These are phyloP conservation scores for Taxidea taxus DNA, from an alignment of 2,113 vertebrate species.

Conservation along the genomic window DNA sequence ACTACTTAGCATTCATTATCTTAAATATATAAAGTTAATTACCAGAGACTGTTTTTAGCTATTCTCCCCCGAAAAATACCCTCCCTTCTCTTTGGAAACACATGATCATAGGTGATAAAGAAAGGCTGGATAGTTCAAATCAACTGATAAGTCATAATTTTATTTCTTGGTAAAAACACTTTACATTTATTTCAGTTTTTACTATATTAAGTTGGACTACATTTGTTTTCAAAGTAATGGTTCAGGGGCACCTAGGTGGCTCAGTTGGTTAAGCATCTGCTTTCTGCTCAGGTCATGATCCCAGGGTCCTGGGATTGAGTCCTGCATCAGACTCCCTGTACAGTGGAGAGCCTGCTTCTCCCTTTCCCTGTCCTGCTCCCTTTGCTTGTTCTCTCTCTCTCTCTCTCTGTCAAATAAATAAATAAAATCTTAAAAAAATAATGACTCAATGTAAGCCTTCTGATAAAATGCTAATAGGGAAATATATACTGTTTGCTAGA, in stretches of 20 bases:
- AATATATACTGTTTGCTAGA: neutral
- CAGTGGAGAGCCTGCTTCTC: too few species aligned
- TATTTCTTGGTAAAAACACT: neutral
- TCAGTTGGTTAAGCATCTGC: too few species aligned
- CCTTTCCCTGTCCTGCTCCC: too few species aligned
- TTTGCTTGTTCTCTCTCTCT: too few species aligned
- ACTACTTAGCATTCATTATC: neutral
- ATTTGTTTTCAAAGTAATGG: neutral
- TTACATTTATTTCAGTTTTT: neutral
- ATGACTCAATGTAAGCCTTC: neutral
- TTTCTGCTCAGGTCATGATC: too few species aligned
- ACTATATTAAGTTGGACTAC: neutral
- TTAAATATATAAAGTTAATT: neutral
- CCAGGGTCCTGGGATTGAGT: too few species aligned
- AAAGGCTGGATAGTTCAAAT: neutral
- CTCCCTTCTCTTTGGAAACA: neutral
- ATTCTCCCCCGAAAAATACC: neutral
- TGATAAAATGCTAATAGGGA: neutral
- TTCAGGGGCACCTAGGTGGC: neutral
- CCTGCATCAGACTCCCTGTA: too few species aligned
- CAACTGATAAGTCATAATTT: neutral
- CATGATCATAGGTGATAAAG: neutral
- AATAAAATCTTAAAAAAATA: neutral
- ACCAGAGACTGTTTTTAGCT: neutral
- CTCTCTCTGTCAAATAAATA: too few species aligned